Evolutionary conservation across 35 echinoderm and acorn worm genomes (phyloP).

Genomic region (Lytechinus variegatus): DNA sequence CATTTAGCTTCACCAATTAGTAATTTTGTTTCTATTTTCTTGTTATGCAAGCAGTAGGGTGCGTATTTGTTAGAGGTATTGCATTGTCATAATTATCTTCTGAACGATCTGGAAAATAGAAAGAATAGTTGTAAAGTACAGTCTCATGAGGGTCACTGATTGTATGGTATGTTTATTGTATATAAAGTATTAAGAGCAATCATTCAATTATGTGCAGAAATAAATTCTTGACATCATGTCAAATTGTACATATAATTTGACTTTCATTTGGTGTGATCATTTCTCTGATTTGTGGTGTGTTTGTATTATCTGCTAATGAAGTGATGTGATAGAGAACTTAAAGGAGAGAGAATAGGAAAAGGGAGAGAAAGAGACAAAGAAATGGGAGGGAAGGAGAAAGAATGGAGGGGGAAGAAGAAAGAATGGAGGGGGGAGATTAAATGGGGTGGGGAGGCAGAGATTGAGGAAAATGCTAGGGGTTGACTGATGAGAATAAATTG

Average conservation of each 20-base stretch:
- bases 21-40: neutral
- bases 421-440: neutral
- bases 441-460: neutral
- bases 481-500: no score
- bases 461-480: neutral
- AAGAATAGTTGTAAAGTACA: neutral
- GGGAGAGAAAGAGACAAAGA: neutral
- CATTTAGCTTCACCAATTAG: neutral
- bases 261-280: neutral
- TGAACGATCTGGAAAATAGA: neutral
- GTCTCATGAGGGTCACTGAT: neutral
- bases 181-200: neutral
- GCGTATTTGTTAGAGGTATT: neutral
- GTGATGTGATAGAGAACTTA: neutral
- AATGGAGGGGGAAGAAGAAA: neutral
- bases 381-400: neutral
- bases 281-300: neutral
- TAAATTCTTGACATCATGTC: neutral
- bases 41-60: neutral
- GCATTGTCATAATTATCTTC: neutral
- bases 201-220: neutral
- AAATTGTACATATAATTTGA: neutral
- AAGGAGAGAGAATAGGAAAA: neutral
- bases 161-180: neutral
- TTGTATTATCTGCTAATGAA: neutral